Evolutionary conservation across 2,797 vertebrate species (phyloP).

Genomic region (Myiotriccus ornatus): DNA sequence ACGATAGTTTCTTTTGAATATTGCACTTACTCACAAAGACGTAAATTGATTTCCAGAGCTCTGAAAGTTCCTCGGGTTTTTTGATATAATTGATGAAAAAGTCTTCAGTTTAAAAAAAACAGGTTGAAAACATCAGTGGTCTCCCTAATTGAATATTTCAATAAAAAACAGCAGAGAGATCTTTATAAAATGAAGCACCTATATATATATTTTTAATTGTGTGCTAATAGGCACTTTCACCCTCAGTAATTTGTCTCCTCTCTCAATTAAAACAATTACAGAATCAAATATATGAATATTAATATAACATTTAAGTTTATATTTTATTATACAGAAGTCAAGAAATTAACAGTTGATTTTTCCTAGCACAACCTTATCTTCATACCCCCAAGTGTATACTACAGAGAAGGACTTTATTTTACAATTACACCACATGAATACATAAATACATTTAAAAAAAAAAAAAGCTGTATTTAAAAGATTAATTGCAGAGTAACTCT

Average conservation of each 20-base stretch:
- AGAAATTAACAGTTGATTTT: slow-evolving; percentile 1
- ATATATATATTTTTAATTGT: background rate
- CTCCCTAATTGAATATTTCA: background rate
- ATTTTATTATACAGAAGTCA: background rate
- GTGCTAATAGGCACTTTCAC: background rate
- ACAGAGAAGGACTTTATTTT: background rate
- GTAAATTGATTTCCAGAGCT: background rate
- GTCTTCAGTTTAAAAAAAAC: background rate
- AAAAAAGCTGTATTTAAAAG: background rate
- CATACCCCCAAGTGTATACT: fast-evolving
- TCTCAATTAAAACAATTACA: slow-evolving; percentile 15
- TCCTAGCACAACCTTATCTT: background rate
- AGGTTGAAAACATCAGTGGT: background rate
- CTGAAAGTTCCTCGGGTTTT: background rate
- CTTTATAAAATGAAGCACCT: background rate
- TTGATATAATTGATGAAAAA: background rate
- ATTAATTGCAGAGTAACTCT: background rate
- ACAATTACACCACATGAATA: background rate
- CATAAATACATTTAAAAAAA: background rate
- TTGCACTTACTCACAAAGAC: background rate
- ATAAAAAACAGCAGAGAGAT: background rate
- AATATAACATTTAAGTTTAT: background rate
- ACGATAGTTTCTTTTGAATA: background rate
- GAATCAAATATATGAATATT: slow-evolving; percentile 16
- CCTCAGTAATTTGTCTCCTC: background rate